Conservation (phyloP, 1,140 invertebrate species). For the Ips typographus region DNA sequence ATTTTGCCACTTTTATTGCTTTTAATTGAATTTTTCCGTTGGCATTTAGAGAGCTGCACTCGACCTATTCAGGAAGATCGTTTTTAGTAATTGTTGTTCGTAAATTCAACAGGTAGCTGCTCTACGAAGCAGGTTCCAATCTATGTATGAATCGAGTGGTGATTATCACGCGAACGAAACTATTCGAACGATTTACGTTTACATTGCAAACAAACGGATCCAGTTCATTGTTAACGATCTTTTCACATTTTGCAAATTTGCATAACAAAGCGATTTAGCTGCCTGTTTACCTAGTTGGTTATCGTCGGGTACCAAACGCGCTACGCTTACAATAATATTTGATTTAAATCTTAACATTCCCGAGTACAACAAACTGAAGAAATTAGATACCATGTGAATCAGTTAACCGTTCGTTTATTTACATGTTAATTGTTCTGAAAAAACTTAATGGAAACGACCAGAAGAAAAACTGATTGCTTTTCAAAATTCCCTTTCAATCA, state of each 20-base stretch:
- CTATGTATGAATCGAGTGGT: too few relatives aligned
- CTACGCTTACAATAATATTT: constrained; percentile 17
- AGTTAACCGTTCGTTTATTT: constrained; percentile 18
- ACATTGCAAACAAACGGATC: not conserved
- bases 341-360: constrained; percentile 17
- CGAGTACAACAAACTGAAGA: constrained; percentile 15
- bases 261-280: constrained; percentile 25
- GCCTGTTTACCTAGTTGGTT: constrained; percentile 11
- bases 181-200: not conserved
- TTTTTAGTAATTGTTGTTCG: not conserved
- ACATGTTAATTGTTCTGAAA: constrained; percentile 4
- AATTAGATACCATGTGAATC: constrained; percentile 19
- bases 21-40: constrained; percentile 27
- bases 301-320: constrained; percentile 6
- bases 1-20: constrained; percentile 30
- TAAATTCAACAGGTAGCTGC: not conserved
- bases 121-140: too few relatives aligned
- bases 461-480: too few relatives aligned
- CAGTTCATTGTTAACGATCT: not conserved
- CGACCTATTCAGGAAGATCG: not conserved
- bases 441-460: too few relatives aligned
- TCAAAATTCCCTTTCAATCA: too few relatives aligned
- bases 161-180: too few relatives aligned
- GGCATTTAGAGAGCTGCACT: not conserved
- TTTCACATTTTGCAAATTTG: constrained; percentile 17